These are phyloP conservation scores for Excalfactoria chinensis DNA, from an alignment of 2,113 vertebrate genomes.

Conservation along the genomic window DNA sequence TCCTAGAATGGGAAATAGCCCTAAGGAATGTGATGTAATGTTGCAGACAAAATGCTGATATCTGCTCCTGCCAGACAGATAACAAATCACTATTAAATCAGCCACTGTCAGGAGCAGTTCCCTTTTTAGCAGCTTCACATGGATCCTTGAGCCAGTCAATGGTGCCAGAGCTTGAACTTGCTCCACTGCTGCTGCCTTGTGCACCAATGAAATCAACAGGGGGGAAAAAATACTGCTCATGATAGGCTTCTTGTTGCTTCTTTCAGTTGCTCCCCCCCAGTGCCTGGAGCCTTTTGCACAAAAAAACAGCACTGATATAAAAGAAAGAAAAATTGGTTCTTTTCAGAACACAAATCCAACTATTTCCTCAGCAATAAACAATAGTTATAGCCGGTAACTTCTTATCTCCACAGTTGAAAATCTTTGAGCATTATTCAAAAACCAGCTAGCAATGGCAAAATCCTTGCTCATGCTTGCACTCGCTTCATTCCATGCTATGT, in stretches of 20 bases:
- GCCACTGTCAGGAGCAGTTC: neutral
- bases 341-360: neutral
- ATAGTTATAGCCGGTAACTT: neutral
- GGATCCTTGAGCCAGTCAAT: neutral
- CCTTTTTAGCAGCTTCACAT: neutral
- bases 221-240: neutral
- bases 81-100: neutral
- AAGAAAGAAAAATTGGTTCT: neutral
- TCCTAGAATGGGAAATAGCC: neutral
- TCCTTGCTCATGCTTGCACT: neutral
- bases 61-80: neutral
- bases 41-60: neutral
- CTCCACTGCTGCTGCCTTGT: neutral
- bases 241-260: neutral
- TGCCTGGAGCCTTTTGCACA: neutral
- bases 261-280: neutral
- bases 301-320: neutral
- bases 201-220: neutral
- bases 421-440: neutral
- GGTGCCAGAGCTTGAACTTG: neutral
- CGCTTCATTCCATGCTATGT: neutral
- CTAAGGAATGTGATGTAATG: neutral
- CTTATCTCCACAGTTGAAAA: neutral
- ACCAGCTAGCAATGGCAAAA: neutral
- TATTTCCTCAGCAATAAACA: neutral